These are phyloP conservation scores for Elymnias hypermnestra DNA, from an alignment of 1,140 invertebrate genomes.

Conservation along the genomic window DNA sequence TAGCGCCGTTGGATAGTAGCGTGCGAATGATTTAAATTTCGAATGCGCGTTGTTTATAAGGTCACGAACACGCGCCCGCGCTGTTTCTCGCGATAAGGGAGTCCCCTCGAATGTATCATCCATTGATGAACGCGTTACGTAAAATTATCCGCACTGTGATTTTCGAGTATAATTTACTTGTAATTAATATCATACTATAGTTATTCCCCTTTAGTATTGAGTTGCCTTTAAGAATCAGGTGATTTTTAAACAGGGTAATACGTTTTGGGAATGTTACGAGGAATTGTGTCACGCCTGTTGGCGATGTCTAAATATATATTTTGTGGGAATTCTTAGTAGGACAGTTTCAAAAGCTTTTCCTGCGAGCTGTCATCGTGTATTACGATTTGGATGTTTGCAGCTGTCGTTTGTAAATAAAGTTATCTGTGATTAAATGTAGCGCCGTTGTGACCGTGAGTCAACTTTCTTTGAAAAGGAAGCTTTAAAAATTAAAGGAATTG, in stretches of 20 bases:
- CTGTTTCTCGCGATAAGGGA: constrained; percentile 39
- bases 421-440: too few relatives aligned
- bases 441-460: too few relatives aligned
- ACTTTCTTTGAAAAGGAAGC: too few relatives aligned
- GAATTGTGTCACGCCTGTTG: not conserved
- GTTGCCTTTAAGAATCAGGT: not conserved
- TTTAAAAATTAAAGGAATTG: too few relatives aligned
- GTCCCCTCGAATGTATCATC: constrained; percentile 49
- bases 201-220: constrained; percentile 27
- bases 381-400: not conserved
- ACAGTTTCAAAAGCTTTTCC: not conserved
- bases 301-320: not conserved
- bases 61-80: constrained; percentile 21
- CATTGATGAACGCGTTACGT: constrained; percentile 35
- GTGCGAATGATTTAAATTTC: constrained; percentile 46
- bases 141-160: constrained; percentile 6
- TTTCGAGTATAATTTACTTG: constrained; percentile 2
- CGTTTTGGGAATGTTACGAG: too few relatives aligned
- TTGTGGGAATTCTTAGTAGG: constrained; percentile 1
- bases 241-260: not conserved
- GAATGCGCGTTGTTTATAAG: constrained; percentile 39
- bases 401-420: not conserved
- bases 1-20: constrained; percentile 18
- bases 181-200: constrained; percentile 3
- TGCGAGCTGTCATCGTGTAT: not conserved